Percentiles rank a stretch among this genome's conserved stretches.
Evolutionary conservation across 2,113 vertebrate genomes (phyloP).

Genomic region (Manacus vitellinus): DNA sequence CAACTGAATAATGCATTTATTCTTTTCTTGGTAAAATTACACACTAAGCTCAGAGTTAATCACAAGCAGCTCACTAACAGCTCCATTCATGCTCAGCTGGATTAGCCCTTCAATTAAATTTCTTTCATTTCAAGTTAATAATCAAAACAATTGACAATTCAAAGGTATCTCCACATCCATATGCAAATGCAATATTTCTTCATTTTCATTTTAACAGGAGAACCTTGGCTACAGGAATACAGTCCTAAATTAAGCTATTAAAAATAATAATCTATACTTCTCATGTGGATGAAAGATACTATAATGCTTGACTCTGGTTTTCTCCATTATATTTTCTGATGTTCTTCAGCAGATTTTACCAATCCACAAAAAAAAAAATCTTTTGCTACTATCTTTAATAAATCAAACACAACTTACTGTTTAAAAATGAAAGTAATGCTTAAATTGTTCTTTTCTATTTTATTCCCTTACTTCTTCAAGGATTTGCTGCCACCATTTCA

Average conservation of each 20-base stretch:
- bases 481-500: neutral
- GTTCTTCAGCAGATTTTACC: neutral
- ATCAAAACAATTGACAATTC: conserved; percentile 8
- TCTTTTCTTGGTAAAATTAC: neutral
- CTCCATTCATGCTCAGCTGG: neutral
- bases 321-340: neutral
- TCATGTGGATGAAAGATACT: neutral
- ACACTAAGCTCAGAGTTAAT: neutral
- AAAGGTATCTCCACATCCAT: neutral
- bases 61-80: neutral
- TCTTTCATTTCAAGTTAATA: conserved; percentile 25
- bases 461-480: neutral
- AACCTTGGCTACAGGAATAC: neutral
- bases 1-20: neutral
- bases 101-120: conserved; percentile 20
- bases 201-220: neutral
- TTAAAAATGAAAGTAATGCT: neutral
- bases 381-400: neutral
- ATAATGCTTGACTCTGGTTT: neutral
- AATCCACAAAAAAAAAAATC: neutral
- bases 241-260: neutral
- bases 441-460: neutral
- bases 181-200: neutral
- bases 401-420: neutral
- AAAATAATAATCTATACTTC: neutral